phyloP scores from a whole-genome alignment of 92 coral and sea anemone genomes.

The Blastomussa wellsi region DNA sequence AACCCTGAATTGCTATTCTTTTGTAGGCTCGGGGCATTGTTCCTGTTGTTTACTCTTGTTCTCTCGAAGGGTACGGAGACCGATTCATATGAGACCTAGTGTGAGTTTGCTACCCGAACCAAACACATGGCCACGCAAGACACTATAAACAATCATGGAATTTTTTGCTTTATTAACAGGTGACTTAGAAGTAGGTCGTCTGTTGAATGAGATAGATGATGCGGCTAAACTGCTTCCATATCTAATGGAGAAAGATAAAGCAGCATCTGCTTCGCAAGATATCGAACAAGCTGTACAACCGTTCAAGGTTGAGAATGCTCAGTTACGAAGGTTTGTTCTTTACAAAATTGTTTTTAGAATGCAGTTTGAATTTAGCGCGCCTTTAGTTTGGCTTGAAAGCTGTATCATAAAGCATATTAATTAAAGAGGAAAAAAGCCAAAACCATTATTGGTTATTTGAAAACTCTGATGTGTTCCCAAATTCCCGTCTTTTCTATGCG shows the following conservation, averaged over 20 bases:
- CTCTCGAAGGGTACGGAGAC: too few relatives aligned
- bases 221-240: conserved; percentile 73
- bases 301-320: conserved; percentile 75
- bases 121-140: neutral
- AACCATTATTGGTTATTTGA: too few relatives aligned
- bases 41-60: too few relatives aligned
- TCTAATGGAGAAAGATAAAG: conserved; percentile 51
- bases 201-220: conserved; percentile 86
- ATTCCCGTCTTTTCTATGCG: neutral
- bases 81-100: too few relatives aligned
- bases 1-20: too few relatives aligned
- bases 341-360: neutral
- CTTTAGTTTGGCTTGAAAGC: neutral
- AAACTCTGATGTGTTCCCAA: too few relatives aligned
- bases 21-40: too few relatives aligned
- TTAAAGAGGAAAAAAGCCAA: too few relatives aligned
- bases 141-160: neutral
- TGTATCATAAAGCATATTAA: too few relatives aligned
- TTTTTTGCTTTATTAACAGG: conserved; percentile 29
- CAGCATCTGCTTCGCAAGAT: conserved; percentile 38
- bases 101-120: too few relatives aligned
- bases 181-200: conserved; percentile 89
- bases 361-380: neutral
- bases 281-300: conserved; percentile 69
- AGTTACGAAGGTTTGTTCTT: conserved; percentile 77